Evolutionary conservation across 2,113 vertebrate genomes (phyloP).

Genomic region (Tachuris rubrigastra): DNA sequence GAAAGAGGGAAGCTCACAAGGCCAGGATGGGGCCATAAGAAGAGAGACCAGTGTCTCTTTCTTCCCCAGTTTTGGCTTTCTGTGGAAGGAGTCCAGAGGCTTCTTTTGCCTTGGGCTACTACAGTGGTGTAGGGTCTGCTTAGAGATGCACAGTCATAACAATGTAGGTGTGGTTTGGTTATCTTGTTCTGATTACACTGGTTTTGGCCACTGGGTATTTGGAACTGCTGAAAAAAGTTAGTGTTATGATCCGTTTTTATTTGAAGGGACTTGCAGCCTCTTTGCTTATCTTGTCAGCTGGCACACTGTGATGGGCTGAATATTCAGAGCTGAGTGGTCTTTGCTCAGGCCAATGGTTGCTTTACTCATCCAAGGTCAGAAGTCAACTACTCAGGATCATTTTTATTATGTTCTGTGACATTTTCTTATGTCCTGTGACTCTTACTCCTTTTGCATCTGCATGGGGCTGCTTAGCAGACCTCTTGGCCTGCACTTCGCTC

Average conservation of each 20-base stretch:
- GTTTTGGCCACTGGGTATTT: not conserved
- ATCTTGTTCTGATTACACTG: not conserved
- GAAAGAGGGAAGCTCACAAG: fast-evolving
- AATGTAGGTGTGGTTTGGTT: not conserved
- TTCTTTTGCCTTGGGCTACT: not conserved
- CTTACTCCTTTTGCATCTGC: not conserved
- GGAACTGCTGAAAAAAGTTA: not conserved
- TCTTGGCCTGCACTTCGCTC: not conserved
- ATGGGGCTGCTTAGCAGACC: not conserved
- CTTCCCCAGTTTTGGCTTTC: not conserved
- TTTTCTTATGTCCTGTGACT: not conserved
- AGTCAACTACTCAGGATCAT: not conserved
- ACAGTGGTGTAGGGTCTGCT: not conserved
- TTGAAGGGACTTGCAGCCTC: fast-evolving
- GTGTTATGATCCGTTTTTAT: not conserved
- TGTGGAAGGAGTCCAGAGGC: not conserved
- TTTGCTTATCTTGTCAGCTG: not conserved
- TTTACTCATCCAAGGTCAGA: not conserved
- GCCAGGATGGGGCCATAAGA: not conserved
- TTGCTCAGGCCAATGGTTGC: not conserved
- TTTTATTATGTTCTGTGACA: not conserved
- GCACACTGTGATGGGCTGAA: not conserved
- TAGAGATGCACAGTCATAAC: not conserved
- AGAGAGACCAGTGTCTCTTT: not conserved
- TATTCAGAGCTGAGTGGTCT: not conserved